Base-by-base conservation (phyloP, 2,113 vertebrate species). In the Chrysochloris asiatica region DNA sequence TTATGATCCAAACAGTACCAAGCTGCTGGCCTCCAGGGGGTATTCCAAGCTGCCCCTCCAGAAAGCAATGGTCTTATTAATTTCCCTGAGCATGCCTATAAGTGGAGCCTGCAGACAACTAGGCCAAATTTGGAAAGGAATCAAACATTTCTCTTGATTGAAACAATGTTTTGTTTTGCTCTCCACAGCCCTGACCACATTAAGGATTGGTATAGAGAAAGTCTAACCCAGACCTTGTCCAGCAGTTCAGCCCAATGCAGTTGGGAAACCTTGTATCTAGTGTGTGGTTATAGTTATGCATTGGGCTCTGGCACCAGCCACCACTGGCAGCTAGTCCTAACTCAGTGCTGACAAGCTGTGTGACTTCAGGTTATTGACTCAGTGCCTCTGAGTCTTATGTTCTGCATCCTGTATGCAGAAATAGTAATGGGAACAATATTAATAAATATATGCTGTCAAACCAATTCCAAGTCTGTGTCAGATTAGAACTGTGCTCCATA, bases 91-190 rank as follows among this genome's bases (percentile, higher is more conserved):
- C 17, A 28, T 28, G 28, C 33, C 65, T 9, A 4, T 85, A 67
- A 47, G 52, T 0, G 38, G 81, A 89, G 59, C 79, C 93, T 81
- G 43, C 24, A 73, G 93, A 21, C 83, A 79, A 81, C 85, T 94
- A 87, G 67, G 16, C 71, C 72, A 65, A n/a, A 45, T 81, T 21
- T 54, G 92, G 82, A 83, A 89, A 84, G 86, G 59, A 79, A 94
- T 84, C 22, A 75, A 86, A 54, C 48, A 61, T 61, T 77, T 83
- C 67, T 43, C 72, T 2, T 21, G 22, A 73, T 48, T 71, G 36
- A 21, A 86, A 72, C 7, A 61, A 79, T 12, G 24, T 54, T 75
- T 89, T 93, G 75, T 33, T 65, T 65, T 33, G 16, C 19, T n/a
- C n/a, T n/a, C 36, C 50, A 33, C 28, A 26, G 24, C 54, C 50